Conservation (phyloP, 1,140 invertebrate genomes). For the Drosophila prosaltans region DNA sequence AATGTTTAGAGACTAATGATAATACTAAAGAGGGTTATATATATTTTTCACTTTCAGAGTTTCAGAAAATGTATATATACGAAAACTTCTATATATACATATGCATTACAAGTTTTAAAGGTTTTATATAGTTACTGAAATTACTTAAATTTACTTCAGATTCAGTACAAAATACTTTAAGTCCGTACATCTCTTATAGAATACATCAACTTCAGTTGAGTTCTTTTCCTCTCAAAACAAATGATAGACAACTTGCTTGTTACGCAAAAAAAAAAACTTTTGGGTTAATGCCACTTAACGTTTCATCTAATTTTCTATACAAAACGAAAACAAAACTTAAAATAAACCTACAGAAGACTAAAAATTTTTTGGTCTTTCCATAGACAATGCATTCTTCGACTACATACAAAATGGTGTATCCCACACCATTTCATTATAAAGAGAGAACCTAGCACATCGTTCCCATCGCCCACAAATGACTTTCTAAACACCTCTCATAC, state of each 20-base stretch:
- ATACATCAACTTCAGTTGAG: too few relatives aligned
- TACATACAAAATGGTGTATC: conserved; percentile 7
- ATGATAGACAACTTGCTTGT: too few relatives aligned
- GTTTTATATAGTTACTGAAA: too few relatives aligned
- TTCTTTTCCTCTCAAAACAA: background rate
- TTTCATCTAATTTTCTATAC: background rate
- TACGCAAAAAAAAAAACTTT: background rate
- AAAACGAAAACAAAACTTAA: conserved; percentile 6
- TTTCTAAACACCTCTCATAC: conserved; percentile 32
- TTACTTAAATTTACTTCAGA: too few relatives aligned
- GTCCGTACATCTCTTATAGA: too few relatives aligned
- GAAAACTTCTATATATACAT: too few relatives aligned
- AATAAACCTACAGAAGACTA: background rate
- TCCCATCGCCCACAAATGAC: conserved; percentile 33
- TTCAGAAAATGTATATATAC: too few relatives aligned
- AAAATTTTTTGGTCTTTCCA: background rate
- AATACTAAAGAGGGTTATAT: too few relatives aligned
- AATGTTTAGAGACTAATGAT: too few relatives aligned
- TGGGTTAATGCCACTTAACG: background rate
- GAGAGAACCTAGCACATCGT: conserved; percentile 12
- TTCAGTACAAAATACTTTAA: too few relatives aligned
- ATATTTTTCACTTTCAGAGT: too few relatives aligned
- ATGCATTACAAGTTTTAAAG: too few relatives aligned
- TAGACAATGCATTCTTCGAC: background rate
- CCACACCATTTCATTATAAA: conserved; percentile 5